Evolutionary conservation across 2,888 invertebrate genomes (phyloP).

Genomic region (Catocala nupta): DNA sequence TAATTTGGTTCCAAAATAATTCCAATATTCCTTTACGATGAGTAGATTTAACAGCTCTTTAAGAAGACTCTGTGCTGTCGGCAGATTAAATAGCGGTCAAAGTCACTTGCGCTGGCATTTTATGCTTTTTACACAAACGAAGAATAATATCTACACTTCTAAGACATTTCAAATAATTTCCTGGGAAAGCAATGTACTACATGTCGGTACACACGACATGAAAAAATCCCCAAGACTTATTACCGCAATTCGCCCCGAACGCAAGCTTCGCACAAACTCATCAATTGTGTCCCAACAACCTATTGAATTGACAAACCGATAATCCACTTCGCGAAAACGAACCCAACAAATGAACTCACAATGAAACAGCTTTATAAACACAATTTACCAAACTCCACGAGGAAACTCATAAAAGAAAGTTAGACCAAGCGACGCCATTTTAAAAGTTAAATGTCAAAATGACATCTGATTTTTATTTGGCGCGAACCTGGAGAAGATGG

Average conservation of each 20-base stretch:
- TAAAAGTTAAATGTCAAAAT: conserved; percentile 56
- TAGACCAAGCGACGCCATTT: conserved; percentile 47
- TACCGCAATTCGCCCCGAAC: conserved; percentile 15
- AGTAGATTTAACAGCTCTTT: too few species aligned
- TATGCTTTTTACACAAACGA: too few species aligned
- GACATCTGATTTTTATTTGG: conserved; percentile 30
- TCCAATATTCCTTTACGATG: too few species aligned
- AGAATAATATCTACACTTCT: too few species aligned
- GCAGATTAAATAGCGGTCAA: too few species aligned
- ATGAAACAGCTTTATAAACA: conserved; percentile 55
- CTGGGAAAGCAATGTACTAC: too few species aligned
- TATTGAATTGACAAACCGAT: conserved; percentile 51
- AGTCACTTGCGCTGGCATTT: too few species aligned
- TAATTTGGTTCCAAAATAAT: too few species aligned
- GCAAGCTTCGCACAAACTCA: conserved; percentile 24
- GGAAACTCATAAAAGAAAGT: conserved; percentile 57
- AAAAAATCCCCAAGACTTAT: conserved; percentile 13
- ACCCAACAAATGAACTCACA: conserved; percentile 47
- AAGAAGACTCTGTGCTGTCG: too few species aligned
- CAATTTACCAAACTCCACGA: conserved; percentile 49
- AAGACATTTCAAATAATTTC: too few species aligned
- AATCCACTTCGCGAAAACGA: conserved; percentile 43
- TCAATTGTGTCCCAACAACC: conserved; percentile 42
- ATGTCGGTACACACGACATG: background rate
- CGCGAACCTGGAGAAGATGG: conserved; percentile 20